Base-by-base conservation (phyloP, 2,888 invertebrate genomes). In the Stegophylla sp. region DNA sequence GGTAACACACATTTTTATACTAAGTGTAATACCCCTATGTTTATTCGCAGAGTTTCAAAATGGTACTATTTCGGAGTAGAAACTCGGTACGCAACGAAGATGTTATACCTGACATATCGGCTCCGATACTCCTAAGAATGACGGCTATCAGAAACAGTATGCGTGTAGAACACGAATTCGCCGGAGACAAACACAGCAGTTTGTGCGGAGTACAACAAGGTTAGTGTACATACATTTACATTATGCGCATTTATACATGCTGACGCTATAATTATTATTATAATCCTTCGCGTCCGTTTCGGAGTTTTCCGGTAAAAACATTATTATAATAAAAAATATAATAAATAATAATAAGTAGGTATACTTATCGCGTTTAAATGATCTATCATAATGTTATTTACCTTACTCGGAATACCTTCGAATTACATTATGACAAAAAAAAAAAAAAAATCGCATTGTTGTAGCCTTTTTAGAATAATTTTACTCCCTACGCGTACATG, bases 51-150 rank as follows among this genome's bases (percentile, higher is more conserved):
- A n/a, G n/a, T 48, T 51, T 15, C 12, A 77, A 59, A 43, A 77
- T 79, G 79, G 79, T 79, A 17, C n/a, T 79, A 26, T 79, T 79
- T n/a, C 34, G 79, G 17, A 71, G 63, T 26, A 69, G 71, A 34
- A 71, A 79, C 51, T 71, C 79, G 12, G 17, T 63, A 12, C 79
- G 79, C 71, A 71, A 79, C 61, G 79, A 79, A 51, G 79, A 79
- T 23, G 71, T 79, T n/a, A 79, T 79, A 69, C 79, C 79, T n/a
- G 79, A 79, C n/a, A 79, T 79, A 69, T 79, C 79, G 5, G 79
- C 79, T 51, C 79, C 79, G 3, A 79, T 43, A 79, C 79, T 79
- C 7, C 48, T 79, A 41, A 45, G 79, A 34, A 79, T 79, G 79
- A 79, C 79, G 34, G 79, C 79, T 28, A 79, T 79, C 59, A 69